Evolutionary conservation across 2,888 invertebrate species (phyloP).

Genomic region (Drosophila neonasuta): DNA sequence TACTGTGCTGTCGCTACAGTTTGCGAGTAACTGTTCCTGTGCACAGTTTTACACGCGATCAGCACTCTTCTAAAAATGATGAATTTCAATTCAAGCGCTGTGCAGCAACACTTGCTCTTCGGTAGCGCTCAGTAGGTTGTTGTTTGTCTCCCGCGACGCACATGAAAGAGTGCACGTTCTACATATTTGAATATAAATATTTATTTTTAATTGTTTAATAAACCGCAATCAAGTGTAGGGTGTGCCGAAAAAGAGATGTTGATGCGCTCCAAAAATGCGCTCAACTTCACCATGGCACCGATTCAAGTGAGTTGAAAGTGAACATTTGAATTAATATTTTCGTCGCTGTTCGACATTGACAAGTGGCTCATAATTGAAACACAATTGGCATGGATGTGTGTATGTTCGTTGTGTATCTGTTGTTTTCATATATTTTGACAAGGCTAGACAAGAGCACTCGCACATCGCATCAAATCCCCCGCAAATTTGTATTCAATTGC

Average conservation of each 20-base stretch:
- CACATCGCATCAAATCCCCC: background rate
- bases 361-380: slow-evolving; percentile 29
- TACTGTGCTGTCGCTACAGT: background rate
- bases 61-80: slow-evolving; percentile 10
- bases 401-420: slow-evolving; percentile 13
- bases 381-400: slow-evolving; percentile 24
- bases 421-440: slow-evolving; percentile 5
- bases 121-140: slow-evolving; percentile 34
- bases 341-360: background rate
- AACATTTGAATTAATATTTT: slow-evolving; percentile 4
- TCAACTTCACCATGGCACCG: slow-evolving; percentile 37
- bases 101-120: slow-evolving; percentile 1
- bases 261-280: slow-evolving; percentile 33
- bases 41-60: slow-evolving; percentile 5
- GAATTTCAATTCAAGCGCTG: slow-evolving; percentile 2
- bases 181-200: slow-evolving; percentile 3
- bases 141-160: slow-evolving; percentile 40
- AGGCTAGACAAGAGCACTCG: slow-evolving; percentile 10
- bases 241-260: slow-evolving; percentile 26
- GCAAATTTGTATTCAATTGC: slow-evolving; percentile 11
- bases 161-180: slow-evolving; percentile 23
- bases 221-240: slow-evolving; percentile 24
- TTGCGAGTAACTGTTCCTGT: background rate
- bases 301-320: slow-evolving; percentile 40
- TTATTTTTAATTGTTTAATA: slow-evolving; percentile 30